Base-by-base conservation (phyloP, 2,113 vertebrate species). In the Potamarius usumacintae region DNA sequence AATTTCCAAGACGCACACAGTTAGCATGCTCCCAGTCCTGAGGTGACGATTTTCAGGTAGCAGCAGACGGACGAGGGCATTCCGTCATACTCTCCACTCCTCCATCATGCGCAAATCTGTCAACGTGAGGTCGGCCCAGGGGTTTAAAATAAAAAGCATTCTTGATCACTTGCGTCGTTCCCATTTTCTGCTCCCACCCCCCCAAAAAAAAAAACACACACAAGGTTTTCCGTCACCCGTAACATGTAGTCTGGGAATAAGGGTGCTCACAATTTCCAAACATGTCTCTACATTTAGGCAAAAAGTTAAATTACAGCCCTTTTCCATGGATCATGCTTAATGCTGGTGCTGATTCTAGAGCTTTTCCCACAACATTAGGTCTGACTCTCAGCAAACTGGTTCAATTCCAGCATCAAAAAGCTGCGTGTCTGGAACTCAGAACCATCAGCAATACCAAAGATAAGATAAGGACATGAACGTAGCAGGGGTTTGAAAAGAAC, bases 101-200 rank as follows among this genome's bases (percentile, higher is more conserved):
- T 58, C 55, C 14, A 58, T 80, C 55, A 80, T 80, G 53, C 55
- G 34, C 78, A 80, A 58, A 81, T 34, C 78, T 34, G 77, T 55
- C 78, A 34, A 27, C 11, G 34, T 22, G 79, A 81, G 17, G 55
- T 18, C 60, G 25, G 15, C n/a, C n/a, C 52, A 30, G 2, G 53
- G 53, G 17, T 11, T 76, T 76, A 22, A 52, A 76, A 25, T 12
- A 50, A 52, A 76, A 50, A 0, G 25, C 5, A 76, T 25, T 52
- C 48, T 25, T 76, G 20, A 76, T 9, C 7, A 42, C 15, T 48
- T 72, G 15, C 7, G 42, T 69, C 67, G 14, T 69, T 69, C 6
- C 12, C 67, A 30, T 69, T 6, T 17, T 72, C 15, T 34, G 69
- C 27, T 42, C 42, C 42, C 34, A 2, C 34, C 34, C 34, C 42